Evolutionary conservation across 2,888 invertebrate genomes (phyloP).

Genomic region (Ochlodes sylvanus): DNA sequence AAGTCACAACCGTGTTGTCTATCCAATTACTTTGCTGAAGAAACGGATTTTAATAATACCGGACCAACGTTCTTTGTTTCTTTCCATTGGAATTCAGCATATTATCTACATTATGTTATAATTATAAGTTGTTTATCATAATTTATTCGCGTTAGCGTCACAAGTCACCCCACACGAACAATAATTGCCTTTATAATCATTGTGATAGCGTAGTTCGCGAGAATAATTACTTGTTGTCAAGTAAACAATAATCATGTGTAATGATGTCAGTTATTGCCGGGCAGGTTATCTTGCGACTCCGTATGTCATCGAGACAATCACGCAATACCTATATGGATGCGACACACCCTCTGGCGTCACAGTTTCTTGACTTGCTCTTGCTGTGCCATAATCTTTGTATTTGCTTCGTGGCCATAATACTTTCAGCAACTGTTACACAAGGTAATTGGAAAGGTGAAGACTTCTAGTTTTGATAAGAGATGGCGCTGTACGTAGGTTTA

Average conservation of each 20-base stretch:
- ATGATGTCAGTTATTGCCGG: constrained; percentile 26
- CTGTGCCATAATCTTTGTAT: background rate
- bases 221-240: constrained; percentile 32
- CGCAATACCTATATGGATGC: constrained; percentile 7
- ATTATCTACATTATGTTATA: too few species aligned
- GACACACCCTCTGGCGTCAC: constrained; percentile 34
- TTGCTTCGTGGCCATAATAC: too few species aligned
- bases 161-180: constrained; percentile 28
- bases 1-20: too few species aligned
- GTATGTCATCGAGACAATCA: constrained; percentile 26
- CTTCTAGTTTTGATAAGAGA: too few species aligned
- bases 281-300: constrained; percentile 19
- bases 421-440: too few species aligned
- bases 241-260: constrained; percentile 24
- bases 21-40: too few species aligned
- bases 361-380: constrained; percentile 8
- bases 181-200: constrained; percentile 19
- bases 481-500: too few species aligned
- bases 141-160: background rate
- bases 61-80: too few species aligned
- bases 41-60: too few species aligned
- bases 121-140: background rate
- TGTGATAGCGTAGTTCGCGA: constrained; percentile 21
- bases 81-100: too few species aligned
- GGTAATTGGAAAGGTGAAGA: too few species aligned